Conservation (phyloP, 2,888 invertebrate species). For the Invenusta paracnida region DNA sequence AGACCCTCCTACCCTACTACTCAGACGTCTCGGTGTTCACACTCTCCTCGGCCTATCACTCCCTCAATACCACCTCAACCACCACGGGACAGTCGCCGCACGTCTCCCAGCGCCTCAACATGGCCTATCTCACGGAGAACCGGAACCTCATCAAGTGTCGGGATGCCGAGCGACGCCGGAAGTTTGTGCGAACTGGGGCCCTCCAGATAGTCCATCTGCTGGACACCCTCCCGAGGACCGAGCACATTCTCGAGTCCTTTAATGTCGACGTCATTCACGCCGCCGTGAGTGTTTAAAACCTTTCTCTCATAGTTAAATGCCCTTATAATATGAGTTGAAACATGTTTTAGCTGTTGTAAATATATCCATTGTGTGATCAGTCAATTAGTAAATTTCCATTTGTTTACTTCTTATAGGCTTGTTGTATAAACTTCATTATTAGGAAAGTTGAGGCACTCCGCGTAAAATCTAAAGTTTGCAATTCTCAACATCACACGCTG, state of each 20-base stretch:
- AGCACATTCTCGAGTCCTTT: conserved; percentile 26
- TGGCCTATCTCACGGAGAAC: not conserved
- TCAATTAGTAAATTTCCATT: too few species aligned
- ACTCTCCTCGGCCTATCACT: not conserved
- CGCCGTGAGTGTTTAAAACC: not conserved
- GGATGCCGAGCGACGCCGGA: not conserved
- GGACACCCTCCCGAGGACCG: conserved; percentile 25
- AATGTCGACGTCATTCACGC: conserved; percentile 21
- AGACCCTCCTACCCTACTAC: conserved; percentile 6
- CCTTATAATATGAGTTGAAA: too few species aligned
- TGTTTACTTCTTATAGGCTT: too few species aligned
- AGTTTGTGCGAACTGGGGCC: not conserved
- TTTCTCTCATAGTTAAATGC: too few species aligned
- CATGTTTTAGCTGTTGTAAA: too few species aligned
- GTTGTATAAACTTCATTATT: too few species aligned
- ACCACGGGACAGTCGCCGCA: not conserved
- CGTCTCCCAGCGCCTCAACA: not conserved
- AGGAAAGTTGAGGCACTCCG: too few species aligned
- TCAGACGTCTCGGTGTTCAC: not conserved
- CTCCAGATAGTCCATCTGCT: conserved; percentile 21
- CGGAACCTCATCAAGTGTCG: not conserved
- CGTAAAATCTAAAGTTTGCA: too few species aligned
- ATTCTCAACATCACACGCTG: too few species aligned
- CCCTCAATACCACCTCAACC: not conserved
- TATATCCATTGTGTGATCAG: too few species aligned